These are phyloP conservation scores for Carassius auratus DNA, from an alignment of 2,113 vertebrate genomes.

Conservation along the genomic window DNA sequence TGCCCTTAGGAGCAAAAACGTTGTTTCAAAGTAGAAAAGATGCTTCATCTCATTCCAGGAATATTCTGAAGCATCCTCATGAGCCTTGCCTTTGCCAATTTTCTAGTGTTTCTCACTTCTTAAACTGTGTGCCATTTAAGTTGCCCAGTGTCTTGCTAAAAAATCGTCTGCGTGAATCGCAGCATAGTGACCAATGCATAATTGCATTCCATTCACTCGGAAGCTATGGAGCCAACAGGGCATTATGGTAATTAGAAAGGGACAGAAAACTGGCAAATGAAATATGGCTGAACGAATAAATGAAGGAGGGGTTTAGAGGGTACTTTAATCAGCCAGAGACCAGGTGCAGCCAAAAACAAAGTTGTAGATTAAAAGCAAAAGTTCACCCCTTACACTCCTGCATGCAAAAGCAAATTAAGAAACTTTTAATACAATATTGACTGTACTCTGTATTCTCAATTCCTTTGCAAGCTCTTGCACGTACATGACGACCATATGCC, in stretches of 20 bases:
- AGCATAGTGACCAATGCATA: constrained; percentile 34
- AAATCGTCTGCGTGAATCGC: neutral
- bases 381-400: neutral
- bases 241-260: constrained; percentile 51
- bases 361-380: constrained; percentile 38
- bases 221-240: constrained; percentile 43
- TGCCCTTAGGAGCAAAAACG: constrained; percentile 50
- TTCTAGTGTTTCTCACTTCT: constrained; percentile 40
- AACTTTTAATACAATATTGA: constrained; percentile 27
- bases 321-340: constrained; percentile 44
- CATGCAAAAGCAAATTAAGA: neutral
- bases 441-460: neutral
- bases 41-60: constrained; percentile 56
- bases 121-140: constrained; percentile 41
- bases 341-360: constrained; percentile 46
- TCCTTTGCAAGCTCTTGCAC: neutral
- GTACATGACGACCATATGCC: neutral
- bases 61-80: constrained; percentile 46
- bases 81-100: constrained; percentile 43
- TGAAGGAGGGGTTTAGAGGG: constrained; percentile 36
- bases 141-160: constrained; percentile 39
- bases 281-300: constrained; percentile 44
- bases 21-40: constrained; percentile 56
- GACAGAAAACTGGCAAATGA: constrained; percentile 39
- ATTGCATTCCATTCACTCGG: constrained; percentile 38